Base-by-base conservation (phyloP, 2,113 vertebrate species). In the Tympanuchus pallidicinctus region DNA sequence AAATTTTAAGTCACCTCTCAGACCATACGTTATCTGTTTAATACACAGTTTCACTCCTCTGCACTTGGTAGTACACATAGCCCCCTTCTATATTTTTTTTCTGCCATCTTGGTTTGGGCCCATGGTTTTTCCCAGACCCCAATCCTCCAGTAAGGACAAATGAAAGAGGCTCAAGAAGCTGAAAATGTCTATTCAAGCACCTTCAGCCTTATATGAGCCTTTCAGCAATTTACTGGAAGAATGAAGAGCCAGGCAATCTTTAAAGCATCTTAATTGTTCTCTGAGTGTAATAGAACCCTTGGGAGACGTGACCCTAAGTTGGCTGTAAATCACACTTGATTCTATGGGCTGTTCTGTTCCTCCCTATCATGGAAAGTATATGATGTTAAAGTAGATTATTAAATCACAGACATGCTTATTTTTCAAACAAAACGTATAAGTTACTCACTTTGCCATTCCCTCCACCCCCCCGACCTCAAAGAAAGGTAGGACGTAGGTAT, bases 221-320 rank as follows among this genome's bases (percentile, higher is more conserved):
- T 94, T 82, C 89, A 86, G 50, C 82, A 90, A 82, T 92, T 92
- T 96, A 88, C 72, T 89, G 75, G 43, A 90, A 90, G 93, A 95
- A 91, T 92, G 95, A 94, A 96, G 77, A 86, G 76, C 28, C 79
- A 89, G 70, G 56, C 66, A 95, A 96, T 97, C 88, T 95, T 94
- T 96, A 95, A 96, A 92, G 56, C 57, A 86, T 91, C 89, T 94
- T 95, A 92, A 96, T 95, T 94, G 90, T 93, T 92, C 73, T 93
- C 80, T 59, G 89, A 90, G 61, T 78, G 89, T 88, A 93, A 87
- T 65, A 91, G 89, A 96, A 94, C 32, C 70, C 94, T 86, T 71
- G 16, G 85, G 84, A 96, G 94, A 95, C 24, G 8, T 92, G 88
- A 96, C 73, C 93, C 93, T 86, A 94, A 78, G 32, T 91, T 96